These are phyloP conservation scores for Tamias sibiricus DNA, from an alignment of 2,113 vertebrate genomes.

Conservation along the genomic window DNA sequence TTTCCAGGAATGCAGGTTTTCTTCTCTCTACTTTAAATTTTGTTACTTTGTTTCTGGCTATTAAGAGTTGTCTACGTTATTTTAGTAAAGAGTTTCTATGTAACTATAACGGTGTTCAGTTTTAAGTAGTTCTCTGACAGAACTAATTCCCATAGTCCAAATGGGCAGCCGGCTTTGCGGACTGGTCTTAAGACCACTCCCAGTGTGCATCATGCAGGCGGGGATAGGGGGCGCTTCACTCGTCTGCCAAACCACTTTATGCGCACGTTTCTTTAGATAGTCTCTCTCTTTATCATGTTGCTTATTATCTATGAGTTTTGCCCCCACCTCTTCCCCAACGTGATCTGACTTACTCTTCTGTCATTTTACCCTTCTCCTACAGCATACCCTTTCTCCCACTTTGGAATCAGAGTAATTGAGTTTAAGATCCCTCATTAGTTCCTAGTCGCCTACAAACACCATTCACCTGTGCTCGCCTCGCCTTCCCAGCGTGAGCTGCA, in stretches of 20 bases:
- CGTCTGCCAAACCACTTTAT: neutral
- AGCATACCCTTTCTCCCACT: neutral
- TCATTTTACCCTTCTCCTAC: too few relatives aligned
- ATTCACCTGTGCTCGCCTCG: neutral
- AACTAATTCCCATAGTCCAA: neutral
- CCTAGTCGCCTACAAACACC: neutral
- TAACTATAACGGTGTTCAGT: neutral
- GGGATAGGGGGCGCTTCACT: neutral
- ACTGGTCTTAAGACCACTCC: neutral
- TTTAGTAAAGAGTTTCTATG: neutral
- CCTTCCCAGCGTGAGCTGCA: neutral
- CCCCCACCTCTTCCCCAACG: neutral
- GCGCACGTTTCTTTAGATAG: neutral
- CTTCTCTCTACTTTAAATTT: neutral
- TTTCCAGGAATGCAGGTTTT: neutral
- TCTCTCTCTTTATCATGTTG: too few relatives aligned
- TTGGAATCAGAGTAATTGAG: neutral
- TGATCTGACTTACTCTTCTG: neutral
- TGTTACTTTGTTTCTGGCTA: neutral
- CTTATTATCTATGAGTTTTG: neutral
- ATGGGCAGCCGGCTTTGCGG: fast-evolving
- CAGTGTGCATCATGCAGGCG: neutral
- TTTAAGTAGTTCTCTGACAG: neutral
- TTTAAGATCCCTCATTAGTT: neutral
- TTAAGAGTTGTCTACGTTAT: neutral